Base-by-base conservation (phyloP, 2,113 vertebrate species). In the Alosa alosa region DNA sequence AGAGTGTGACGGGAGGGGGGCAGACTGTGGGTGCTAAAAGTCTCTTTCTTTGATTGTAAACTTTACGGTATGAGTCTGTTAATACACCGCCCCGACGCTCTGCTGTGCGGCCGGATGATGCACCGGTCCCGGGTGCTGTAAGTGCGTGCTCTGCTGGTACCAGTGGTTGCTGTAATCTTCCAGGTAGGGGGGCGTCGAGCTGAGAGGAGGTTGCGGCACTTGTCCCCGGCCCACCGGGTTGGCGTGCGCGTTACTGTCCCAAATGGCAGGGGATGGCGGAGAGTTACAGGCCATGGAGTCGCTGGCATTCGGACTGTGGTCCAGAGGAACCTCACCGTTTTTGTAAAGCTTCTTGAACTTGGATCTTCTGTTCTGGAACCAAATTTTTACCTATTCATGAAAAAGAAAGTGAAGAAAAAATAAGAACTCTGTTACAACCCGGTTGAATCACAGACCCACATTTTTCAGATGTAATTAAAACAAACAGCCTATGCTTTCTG, bases 321-420 rank as follows among this genome's bases (percentile, higher is more conserved):
- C 98, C 90, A 99, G 92, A 0, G 97, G 97, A 13, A 98, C 96
- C 90, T 99, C 98, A 44, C 98, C 98, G 11, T 98, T 99, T 92
- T 99, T 99, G 94, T 99, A 99, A 55, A 99, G 95, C 90, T 99
- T 99, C 96, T 99, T 99, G 95, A 99, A 99, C 92, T 99, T 99
- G 93, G 98, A 99, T 46, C 98, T 94, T 50, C 98, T 95, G 94
- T 99, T 99, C 95, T 99, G 98, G 94, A 99, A 99, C 98, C 98
- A 99, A 90, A 99, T 99, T 93, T 99, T 99, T 55, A 99, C 98
- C 98, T 99, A 78, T 72, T 31, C 11, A 17, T 9, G 64, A 36
- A 78, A 13, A 11, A 72, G 8, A 72, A 72, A 11, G 13, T 39
- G 11, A 41, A 78, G 10, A 17, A 64, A n/a, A 25, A 41, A 5